Evolutionary conservation across 2,113 vertebrate genomes (phyloP), one percentile per base, ranked within the genome.

Genomic region (Anarhynchus alexandrinus): DNA sequence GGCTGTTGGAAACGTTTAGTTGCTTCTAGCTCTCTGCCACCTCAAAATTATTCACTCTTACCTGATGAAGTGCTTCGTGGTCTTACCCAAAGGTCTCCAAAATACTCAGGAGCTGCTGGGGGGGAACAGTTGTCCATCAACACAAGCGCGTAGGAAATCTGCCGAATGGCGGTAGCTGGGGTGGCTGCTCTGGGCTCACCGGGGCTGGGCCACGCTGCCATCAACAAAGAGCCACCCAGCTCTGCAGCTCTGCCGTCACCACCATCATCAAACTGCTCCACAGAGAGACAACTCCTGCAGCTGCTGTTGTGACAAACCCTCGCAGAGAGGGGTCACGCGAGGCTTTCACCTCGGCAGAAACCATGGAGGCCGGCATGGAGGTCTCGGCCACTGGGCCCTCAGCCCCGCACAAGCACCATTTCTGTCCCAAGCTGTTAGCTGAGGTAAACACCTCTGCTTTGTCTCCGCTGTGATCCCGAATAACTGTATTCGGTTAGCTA

Each of bases 71-170:
- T 11, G 5, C 27, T 61, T 38, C 4, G 0, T 30, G 43, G 32
- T 12, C 26, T 72, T 55, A 61, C 17, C 13, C 19, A 43, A 19
- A 82, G 34, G 16, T 86, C 38, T 72, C 32, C 32, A 51, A 43
- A 85, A 43, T 29, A 59, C 23, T 26, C 25, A 29, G 38, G 30
- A 74, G 18, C 38, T 32, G 15, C 25, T 21, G 10, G 32, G 14
- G 20, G 11, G 40, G n/a, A 69, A 52, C 21, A 38, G n/a, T 2
- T 40, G 36, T 32, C 78, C 32, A 23, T 43, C 34, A 54, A 45
- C 9, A 25, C 0, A 0, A 21, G 40, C 1, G 3, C 0, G 2
- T 12, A 47, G 55, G 18, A 59, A 40, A 49, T 12, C 20, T 59
- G 43, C 36, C 16, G 26, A 69, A 36, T 20, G 2, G 1, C 10